Percentiles rank a stretch among this genome's conserved stretches.
Evolutionary conservation across 2,888 invertebrate species (phyloP).

Genomic region (Amblyjoppa fuscipennis): DNA sequence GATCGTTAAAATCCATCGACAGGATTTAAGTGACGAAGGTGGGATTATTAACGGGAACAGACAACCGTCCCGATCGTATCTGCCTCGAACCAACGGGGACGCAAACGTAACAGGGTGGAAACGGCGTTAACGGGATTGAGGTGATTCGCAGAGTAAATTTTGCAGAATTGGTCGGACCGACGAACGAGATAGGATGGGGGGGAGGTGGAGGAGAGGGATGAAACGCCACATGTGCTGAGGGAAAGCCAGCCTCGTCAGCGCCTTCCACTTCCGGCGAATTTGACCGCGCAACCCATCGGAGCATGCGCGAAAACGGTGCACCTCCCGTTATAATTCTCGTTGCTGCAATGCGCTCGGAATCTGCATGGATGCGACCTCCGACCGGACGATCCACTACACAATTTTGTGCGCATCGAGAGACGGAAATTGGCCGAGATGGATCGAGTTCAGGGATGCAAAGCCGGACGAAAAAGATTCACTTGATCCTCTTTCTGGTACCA

Average conservation of each 20-base stretch:
- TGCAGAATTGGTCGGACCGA: slow-evolving; percentile 37
- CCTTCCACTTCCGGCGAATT: slow-evolving; percentile 65
- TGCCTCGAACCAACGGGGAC: not conserved
- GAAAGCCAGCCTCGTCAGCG: slow-evolving; percentile 62
- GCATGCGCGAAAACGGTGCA: slow-evolving; percentile 46
- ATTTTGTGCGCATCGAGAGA: slow-evolving; percentile 13
- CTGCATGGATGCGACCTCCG: slow-evolving; percentile 60
- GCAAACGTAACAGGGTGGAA: slow-evolving; percentile 25
- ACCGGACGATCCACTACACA: slow-evolving; percentile 23
- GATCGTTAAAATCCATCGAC: not conserved
- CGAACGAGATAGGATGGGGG: slow-evolving; percentile 11
- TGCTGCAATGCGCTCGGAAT: slow-evolving; percentile 51
- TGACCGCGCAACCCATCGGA: slow-evolving; percentile 63
- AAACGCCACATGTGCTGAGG: slow-evolving; percentile 51
- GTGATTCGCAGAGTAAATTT: slow-evolving; percentile 51
- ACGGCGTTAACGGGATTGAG: slow-evolving; percentile 22
- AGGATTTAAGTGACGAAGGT: not conserved
- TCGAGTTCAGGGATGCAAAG: not conserved
- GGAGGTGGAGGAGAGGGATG: not conserved
- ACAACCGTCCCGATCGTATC: not conserved
- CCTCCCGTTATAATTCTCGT: slow-evolving; percentile 50
- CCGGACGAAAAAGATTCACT: no score
- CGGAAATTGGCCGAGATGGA: slow-evolving; percentile 26
- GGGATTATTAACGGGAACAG: not conserved
- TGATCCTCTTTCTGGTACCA: not conserved